Base-by-base conservation (phyloP, 2,797 vertebrate species). In the Trachurus trachurus region DNA sequence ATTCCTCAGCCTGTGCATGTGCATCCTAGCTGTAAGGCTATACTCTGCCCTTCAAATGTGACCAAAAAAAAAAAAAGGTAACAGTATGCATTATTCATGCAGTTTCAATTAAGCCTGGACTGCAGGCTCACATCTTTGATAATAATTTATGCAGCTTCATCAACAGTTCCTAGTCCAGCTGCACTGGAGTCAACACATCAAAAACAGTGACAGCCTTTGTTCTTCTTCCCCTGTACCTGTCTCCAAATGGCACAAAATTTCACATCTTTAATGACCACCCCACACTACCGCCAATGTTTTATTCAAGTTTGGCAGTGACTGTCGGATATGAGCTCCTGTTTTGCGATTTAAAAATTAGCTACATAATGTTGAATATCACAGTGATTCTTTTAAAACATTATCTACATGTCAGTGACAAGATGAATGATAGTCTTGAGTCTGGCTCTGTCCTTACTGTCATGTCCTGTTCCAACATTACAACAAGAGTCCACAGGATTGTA, bases 31-130 rank as follows among this genome's bases (percentile, higher is more conserved):
- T 78, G 58, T 76, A 78, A 82, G 72, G 82, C 77, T 66, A 61
- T 11, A 77, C 52, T 50, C 29, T 90, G 77, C 66, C 87, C 90
- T 90, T 90, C 78, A 87, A 83, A 84, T 83, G 74, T 59, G 66
- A 78, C 83, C 71, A 58, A 53, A 74, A 80, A 61, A 53, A 61
- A 53, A 74, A 80, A 78, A 73, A 77, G 49, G 49, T 39, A 83
- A 57, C 58, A 56, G 29, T 66, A 87, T 93, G 88, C 84, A 93
- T 93, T 92, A 94, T 93, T 94, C 89, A 94, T 89, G 56, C 49
- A 8, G 80, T 86, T 90, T 90, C 82, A 93, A 92, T 93, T 93
- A 91, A 82, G 84, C 64, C 78, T 64, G 78, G 83, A 83, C 81
- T 61, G 68, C 78, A 91, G 86, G 72, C 81, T 90, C 76, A 72